Base-by-base conservation (phyloP, 1,140 invertebrate species). In the Bombus huntii region DNA sequence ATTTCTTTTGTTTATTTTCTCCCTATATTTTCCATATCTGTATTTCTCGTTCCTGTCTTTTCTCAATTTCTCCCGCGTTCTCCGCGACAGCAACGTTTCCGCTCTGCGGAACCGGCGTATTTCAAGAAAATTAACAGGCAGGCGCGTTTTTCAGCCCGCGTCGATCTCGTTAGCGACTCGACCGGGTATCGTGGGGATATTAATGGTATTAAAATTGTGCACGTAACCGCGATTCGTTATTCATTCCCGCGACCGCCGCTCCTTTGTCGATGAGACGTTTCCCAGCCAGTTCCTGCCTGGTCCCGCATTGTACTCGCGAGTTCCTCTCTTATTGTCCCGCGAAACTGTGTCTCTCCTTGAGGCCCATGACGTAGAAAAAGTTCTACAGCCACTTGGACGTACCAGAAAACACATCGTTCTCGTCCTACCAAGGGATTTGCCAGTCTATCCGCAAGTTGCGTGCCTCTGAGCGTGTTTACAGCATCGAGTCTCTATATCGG, bases 131-230 rank as follows among this genome's bases (percentile, higher is more conserved):
- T 89, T 89, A 89, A 89, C 86, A 18, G 10, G 10, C 59, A 28
- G 28, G 57, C 28, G 28, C 31, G 47, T 25, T 44, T 28, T 71
- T n/a, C 28, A 42, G 37, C 34, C 59, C 34, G 6, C 72, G n/a
- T 76, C 75, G 66, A 72, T 90, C 79, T 89, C 82, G 79, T 85
- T 87, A 85, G 44, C 78, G 65, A 15, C 22, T 37, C 59, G 39
- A 28, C 31, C 53, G 8, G 73, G 78, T 87, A 37, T 44, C 86
- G 65, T 34, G 66, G 66, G 53, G 65, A 81, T 62, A 62, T 85
- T 87, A 76, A 85, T 75, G 71, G 89, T 90, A 75, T 90, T 87
- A 89, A 90, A 90, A 89, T 89, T 80, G 75, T 53, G 53, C 74
- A 57, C 57, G 59, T 86, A 76, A 44, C 77, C 66, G 68, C 59